phyloP scores from a whole-genome alignment of 1,140 invertebrate species.

The Papilio polytes region DNA sequence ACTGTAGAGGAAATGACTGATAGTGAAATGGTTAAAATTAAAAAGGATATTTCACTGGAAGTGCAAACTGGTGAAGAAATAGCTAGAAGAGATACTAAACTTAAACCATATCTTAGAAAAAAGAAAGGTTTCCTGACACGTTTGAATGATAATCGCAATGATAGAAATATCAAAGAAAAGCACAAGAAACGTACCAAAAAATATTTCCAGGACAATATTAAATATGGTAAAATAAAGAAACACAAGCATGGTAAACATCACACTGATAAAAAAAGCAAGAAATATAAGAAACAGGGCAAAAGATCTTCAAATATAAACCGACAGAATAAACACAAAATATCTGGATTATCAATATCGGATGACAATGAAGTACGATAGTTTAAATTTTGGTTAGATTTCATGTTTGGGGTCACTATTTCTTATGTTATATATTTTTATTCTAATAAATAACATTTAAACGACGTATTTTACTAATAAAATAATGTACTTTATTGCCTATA shows the following conservation, averaged over 20 bases:
- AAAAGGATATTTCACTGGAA: neutral
- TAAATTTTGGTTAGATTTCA: neutral
- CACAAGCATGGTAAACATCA: neutral
- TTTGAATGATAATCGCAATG: neutral
- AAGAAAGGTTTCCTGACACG: neutral
- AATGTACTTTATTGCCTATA: neutral
- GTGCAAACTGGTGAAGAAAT: neutral
- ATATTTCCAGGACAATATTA: neutral
- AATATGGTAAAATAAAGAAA: constrained; percentile 18
- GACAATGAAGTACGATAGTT: neutral
- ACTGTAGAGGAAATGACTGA: neutral
- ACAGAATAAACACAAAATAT: neutral
- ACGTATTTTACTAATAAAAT: neutral
- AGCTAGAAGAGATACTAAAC: neutral
- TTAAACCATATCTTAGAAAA: neutral
- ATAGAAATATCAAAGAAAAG: neutral
- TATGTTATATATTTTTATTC: neutral
- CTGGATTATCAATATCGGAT: neutral
- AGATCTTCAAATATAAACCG: neutral
- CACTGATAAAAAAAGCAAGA: neutral
- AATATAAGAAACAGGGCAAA: neutral
- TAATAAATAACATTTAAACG: neutral
- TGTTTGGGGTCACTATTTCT: neutral
- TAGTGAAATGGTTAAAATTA: neutral
- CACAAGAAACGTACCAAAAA: neutral